Evolutionary conservation across 30 jellyfish, hydroid and myxozoan genomes (phyloP).

Genomic region (Hydra vulgaris): DNA sequence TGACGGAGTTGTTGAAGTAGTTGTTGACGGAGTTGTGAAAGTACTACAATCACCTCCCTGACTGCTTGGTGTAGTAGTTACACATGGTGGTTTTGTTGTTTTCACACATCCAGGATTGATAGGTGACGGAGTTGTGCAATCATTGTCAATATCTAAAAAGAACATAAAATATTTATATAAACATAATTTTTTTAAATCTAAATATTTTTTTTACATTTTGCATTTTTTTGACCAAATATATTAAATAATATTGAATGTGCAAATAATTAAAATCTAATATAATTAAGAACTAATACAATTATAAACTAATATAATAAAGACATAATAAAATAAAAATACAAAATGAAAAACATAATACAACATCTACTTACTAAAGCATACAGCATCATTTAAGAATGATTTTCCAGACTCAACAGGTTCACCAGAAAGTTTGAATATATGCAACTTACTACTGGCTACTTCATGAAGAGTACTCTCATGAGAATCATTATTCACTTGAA

Average conservation of each 20-base stretch:
- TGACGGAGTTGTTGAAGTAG: not conserved
- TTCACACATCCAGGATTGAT: not conserved
- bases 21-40: not conserved
- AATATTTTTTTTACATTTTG: too few species aligned
- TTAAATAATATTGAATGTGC: too few species aligned
- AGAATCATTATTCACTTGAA: slow-evolving; percentile 5
- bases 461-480: slow-evolving; percentile 3
- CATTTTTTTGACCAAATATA: too few species aligned
- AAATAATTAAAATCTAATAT: too few species aligned
- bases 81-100: not conserved
- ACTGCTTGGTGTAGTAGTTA: not conserved
- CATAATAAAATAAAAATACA: too few species aligned
- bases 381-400: not conserved
- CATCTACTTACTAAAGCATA: slow-evolving; percentile 6
- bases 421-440: not conserved
- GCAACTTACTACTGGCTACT: not conserved
- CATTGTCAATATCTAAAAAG: not conserved
- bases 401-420: not conserved
- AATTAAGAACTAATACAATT: too few species aligned
- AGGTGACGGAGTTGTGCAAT: not conserved
- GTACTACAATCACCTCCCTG: not conserved
- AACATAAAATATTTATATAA: too few species aligned
- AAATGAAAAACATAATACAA: too few species aligned
- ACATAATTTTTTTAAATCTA: too few species aligned
- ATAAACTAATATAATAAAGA: too few species aligned